Percentiles rank a stretch among this genome's conserved stretches.
Evolutionary conservation across 2,797 vertebrate genomes (phyloP).

Genomic region (Brotula barbata): DNA sequence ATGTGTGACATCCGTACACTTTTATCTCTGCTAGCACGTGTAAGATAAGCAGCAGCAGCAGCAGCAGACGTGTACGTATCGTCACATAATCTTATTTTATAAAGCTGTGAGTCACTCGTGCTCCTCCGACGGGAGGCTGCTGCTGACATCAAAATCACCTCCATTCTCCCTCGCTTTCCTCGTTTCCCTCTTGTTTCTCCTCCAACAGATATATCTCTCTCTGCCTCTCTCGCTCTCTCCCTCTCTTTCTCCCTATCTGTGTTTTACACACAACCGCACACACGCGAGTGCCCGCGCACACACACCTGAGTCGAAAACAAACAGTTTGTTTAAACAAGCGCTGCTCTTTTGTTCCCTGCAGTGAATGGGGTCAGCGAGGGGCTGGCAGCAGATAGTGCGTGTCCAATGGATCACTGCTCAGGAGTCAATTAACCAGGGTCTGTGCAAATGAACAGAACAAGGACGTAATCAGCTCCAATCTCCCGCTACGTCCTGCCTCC

Average conservation of each 20-base stretch:
- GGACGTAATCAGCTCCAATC: conserved; percentile 74
- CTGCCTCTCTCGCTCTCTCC: too few species aligned
- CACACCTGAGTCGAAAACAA: conserved; percentile 47
- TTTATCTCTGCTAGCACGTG: neutral
- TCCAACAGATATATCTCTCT: neutral
- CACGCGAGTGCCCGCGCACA: conserved; percentile 21
- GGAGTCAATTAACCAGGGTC: conserved; percentile 72
- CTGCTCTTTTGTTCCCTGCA: conserved; percentile 60
- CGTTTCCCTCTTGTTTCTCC: conserved; percentile 23
- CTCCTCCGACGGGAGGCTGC: too few species aligned
- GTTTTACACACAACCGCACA: conserved; percentile 42
- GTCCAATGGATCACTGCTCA: conserved; percentile 71
- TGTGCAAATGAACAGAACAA: conserved; percentile 77
- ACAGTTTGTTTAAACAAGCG: conserved; percentile 60
- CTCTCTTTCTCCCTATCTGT: conserved; percentile 19
- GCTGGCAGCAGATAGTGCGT: conserved; percentile 68
- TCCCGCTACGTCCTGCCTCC: conserved; percentile 63
- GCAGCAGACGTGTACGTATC: conserved; percentile 21
- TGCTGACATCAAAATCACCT: conserved; percentile 23
- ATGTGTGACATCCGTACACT: conserved; percentile 10
- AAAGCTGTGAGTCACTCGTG: conserved; percentile 20
- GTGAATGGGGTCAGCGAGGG: conserved; percentile 55
- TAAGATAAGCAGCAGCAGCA: neutral
- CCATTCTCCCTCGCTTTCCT: conserved; percentile 25
- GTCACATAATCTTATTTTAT: conserved; percentile 27